Conservation (phyloP, 2,113 vertebrate genomes). For the Nannospalax galili region DNA sequence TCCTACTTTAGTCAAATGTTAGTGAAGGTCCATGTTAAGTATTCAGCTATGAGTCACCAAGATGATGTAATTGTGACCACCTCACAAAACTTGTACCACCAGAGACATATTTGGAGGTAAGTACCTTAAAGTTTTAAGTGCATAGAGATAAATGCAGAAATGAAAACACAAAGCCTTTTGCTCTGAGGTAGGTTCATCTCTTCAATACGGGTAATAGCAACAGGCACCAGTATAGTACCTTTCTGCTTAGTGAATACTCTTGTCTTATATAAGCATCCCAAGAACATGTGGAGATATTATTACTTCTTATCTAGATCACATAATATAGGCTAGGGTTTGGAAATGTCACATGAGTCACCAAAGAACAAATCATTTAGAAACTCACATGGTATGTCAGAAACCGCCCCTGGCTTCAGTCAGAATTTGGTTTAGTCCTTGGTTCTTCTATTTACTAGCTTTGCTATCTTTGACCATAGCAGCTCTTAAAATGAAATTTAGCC, state of each 20-base stretch:
- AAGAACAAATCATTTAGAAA: neutral
- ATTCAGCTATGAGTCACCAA: neutral
- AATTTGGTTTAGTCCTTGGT: neutral
- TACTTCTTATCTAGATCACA: neutral
- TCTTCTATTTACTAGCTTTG: neutral
- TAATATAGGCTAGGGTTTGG: neutral
- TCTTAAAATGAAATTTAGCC: neutral
- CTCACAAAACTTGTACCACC: neutral
- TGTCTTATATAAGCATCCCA: neutral
- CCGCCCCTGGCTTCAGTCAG: neutral
- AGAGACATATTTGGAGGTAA: neutral
- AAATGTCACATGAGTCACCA: neutral
- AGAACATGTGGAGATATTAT: neutral
- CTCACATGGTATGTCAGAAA: accelerated
- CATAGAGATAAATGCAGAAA: neutral
- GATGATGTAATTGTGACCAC: neutral
- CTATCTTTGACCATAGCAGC: neutral
- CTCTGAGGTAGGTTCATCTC: neutral
- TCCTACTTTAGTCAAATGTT: conserved; percentile 33
- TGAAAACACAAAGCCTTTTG: neutral
- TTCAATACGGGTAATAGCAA: neutral
- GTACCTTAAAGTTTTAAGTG: neutral
- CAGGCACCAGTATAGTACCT: neutral
- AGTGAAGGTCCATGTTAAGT: neutral
- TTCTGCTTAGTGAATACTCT: neutral